phyloP scores from a whole-genome alignment of 2,113 vertebrate species.

The Synchiropus splendidus region DNA sequence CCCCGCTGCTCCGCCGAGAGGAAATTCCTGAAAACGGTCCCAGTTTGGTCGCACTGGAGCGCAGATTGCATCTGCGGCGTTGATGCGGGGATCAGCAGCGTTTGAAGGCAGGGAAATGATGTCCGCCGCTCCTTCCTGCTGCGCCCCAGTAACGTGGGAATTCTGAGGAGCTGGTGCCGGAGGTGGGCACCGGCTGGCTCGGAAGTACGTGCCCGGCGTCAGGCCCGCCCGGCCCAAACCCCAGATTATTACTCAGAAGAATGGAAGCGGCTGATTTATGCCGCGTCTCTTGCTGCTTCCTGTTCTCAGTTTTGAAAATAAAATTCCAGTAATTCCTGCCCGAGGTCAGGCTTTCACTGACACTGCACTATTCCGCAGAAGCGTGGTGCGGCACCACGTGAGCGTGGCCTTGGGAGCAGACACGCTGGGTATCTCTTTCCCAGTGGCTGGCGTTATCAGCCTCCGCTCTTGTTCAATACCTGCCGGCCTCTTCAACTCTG shows the following conservation, averaged over 20 bases:
- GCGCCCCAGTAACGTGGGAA: constrained; percentile 69
- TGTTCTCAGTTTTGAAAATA: constrained; percentile 53
- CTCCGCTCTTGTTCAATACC: constrained; percentile 50
- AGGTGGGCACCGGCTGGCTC: constrained; percentile 32
- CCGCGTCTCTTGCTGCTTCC: constrained; percentile 50
- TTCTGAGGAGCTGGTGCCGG: constrained; percentile 28
- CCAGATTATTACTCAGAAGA: constrained; percentile 53
- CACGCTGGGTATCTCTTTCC: constrained; percentile 43
- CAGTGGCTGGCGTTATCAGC: constrained; percentile 38
- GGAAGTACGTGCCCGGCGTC: constrained; percentile 67
- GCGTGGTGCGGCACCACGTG: constrained; percentile 37
- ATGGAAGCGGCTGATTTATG: constrained; percentile 52
- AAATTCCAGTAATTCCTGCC: constrained; percentile 53
- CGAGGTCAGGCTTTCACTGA: constrained; percentile 52
- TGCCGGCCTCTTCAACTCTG: constrained; percentile 61
- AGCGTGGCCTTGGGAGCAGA: constrained; percentile 45
- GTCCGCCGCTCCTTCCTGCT: constrained; percentile 75
- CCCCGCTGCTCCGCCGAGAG: constrained; percentile 55
- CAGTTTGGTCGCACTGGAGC: constrained; percentile 63
- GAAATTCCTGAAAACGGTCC: constrained; percentile 70
- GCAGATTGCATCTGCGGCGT: constrained; percentile 66
- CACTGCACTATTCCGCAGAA: constrained; percentile 27
- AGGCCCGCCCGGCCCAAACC: constrained; percentile 55
- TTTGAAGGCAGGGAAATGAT: constrained; percentile 71
- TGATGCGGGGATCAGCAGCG: constrained; percentile 61